Evolutionary conservation across 1,140 invertebrate genomes (phyloP).

Genomic region (Euwallacea similis): DNA sequence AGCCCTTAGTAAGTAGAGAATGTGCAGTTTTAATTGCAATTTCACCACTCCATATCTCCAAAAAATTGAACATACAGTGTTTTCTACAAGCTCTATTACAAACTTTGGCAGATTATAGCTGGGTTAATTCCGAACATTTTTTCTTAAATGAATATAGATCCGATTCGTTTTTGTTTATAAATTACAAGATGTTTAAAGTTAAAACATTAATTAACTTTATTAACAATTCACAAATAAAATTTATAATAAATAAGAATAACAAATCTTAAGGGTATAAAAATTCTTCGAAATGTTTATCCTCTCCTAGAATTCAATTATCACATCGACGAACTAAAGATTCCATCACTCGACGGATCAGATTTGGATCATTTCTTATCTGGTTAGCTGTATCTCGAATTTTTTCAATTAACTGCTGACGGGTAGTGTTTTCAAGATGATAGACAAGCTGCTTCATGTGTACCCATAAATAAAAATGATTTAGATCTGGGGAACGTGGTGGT

Average conservation of each 20-base stretch:
- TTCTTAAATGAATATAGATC: neutral
- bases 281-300: neutral
- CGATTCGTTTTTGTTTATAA: neutral
- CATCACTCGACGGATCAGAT: constrained; percentile 1
- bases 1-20: too few species aligned
- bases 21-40: too few species aligned
- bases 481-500: neutral
- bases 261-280: neutral
- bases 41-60: too few species aligned
- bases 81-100: neutral
- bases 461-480: neutral
- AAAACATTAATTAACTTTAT: neutral
- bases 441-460: constrained; percentile 1
- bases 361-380: constrained; percentile 2
- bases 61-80: too few species aligned
- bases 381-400: neutral
- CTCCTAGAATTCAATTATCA: neutral
- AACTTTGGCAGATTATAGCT: neutral
- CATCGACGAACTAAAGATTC: neutral
- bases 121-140: neutral
- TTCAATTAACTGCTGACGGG: neutral
- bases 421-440: neutral
- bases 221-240: neutral
- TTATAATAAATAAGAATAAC: neutral
- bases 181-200: neutral